Conservation (phyloP, 2,888 invertebrate genomes). For the Rhabditoides inermis region DNA sequence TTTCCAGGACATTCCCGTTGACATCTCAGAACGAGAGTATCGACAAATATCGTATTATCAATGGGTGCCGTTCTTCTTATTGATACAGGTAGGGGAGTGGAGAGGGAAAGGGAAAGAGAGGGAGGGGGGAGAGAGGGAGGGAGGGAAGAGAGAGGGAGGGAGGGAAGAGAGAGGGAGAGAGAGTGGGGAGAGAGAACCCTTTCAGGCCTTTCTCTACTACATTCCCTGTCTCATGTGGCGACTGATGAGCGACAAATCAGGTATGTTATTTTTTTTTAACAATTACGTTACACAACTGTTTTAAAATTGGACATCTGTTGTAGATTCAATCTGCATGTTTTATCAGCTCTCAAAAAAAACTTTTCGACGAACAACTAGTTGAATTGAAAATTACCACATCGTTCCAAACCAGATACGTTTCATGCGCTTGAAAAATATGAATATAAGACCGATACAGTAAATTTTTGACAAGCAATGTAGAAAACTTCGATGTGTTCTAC, state of each 20-base stretch:
- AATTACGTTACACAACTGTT: constrained; percentile 2
- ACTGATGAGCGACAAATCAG: constrained; percentile 56
- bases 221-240: constrained; percentile 57
- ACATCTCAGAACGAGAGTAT: constrained; percentile 53
- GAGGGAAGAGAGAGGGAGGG: background rate
- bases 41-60: constrained; percentile 51
- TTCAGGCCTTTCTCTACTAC: constrained; percentile 57
- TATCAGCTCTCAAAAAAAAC: too few relatives aligned
- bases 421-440: too few relatives aligned
- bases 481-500: too few relatives aligned
- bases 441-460: too few relatives aligned
- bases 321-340: background rate
- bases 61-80: constrained; percentile 43
- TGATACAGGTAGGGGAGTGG: constrained; percentile 17
- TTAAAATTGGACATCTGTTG: background rate
- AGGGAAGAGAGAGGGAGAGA: background rate
- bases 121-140: background rate
- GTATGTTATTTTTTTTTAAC: constrained; percentile 25
- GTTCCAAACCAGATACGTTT: too few relatives aligned
- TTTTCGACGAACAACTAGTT: too few relatives aligned
- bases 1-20: constrained; percentile 47
- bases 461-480: too few relatives aligned
- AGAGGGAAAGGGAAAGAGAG: background rate
- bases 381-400: too few relatives aligned
- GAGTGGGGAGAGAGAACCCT: background rate